These are phyloP conservation scores for Hipparchia semele DNA, from an alignment of 2,888 invertebrate genomes.

Conservation along the genomic window DNA sequence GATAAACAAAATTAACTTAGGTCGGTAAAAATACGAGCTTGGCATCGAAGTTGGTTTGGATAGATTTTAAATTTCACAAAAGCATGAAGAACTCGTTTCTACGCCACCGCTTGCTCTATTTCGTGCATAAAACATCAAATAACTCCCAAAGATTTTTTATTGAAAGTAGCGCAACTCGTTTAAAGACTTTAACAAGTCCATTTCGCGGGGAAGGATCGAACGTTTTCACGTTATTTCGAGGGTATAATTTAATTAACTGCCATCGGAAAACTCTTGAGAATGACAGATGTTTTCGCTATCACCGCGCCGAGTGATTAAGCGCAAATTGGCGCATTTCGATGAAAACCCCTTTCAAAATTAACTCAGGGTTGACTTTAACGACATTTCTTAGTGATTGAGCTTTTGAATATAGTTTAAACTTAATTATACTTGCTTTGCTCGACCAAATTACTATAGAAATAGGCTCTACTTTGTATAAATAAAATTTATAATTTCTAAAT, in stretches of 20 bases:
- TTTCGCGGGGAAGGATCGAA: background rate
- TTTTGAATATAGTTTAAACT: background rate
- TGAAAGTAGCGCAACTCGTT: background rate
- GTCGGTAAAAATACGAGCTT: too few species aligned
- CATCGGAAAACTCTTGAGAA: conserved; percentile 23
- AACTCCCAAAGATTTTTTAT: background rate
- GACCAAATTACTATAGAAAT: too few species aligned
- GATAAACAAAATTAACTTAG: too few species aligned
- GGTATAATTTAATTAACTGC: conserved; percentile 34
- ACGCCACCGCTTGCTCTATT: background rate
- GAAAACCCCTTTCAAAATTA: conserved; percentile 21
- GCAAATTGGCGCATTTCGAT: conserved; percentile 36
- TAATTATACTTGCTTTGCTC: background rate
- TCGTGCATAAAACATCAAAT: background rate
- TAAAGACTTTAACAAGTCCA: background rate
- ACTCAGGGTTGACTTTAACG: background rate
- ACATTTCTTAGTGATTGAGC: background rate
- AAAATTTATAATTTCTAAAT: too few species aligned
- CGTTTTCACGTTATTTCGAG: conserved; percentile 22
- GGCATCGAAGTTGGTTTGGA: too few species aligned
- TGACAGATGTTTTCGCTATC: conserved; percentile 27
- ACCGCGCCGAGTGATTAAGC: conserved; percentile 29
- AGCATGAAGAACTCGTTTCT: too few species aligned
- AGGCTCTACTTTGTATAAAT: background rate
- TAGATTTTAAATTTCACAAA: too few species aligned